Percentiles rank a stretch among this genome's conserved stretches.
These are phyloP conservation scores for Centruroides vittatus DNA, from an alignment of 1,140 invertebrate species.

Conservation along the genomic window DNA sequence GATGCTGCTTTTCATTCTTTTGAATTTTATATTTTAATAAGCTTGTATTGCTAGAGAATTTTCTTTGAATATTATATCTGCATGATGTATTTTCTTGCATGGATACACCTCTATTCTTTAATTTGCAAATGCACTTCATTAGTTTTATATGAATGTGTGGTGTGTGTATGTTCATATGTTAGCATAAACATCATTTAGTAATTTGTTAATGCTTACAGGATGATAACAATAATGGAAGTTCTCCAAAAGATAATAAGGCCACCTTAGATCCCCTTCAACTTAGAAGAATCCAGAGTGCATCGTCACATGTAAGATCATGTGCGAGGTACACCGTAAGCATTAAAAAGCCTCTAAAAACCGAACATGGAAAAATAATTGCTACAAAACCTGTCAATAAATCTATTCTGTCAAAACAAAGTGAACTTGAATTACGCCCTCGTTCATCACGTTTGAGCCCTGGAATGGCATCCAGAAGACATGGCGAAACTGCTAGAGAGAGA, in stretches of 20 bases:
- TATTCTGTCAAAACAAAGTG: background rate
- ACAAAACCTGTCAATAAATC: slow-evolving; percentile 10
- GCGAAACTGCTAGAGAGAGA: slow-evolving; percentile 16
- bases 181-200: background rate
- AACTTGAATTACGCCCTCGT: slow-evolving; percentile 5
- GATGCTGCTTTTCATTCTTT: too few relatives aligned
- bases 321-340: slow-evolving; percentile 11
- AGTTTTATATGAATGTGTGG: too few relatives aligned
- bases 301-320: slow-evolving; percentile 15
- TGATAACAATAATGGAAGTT: slow-evolving; percentile 3
- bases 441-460: background rate
- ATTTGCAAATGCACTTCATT: too few relatives aligned
- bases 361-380: slow-evolving; percentile 9
- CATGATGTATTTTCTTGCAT: too few relatives aligned
- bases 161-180: too few relatives aligned
- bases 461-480: slow-evolving; percentile 5
- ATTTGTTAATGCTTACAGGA: slow-evolving; percentile 9
- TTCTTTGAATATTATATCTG: too few relatives aligned
- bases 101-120: too few relatives aligned
- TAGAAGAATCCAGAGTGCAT: background rate
- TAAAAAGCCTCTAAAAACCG: slow-evolving; percentile 12
- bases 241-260: background rate
- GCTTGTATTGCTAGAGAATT: too few relatives aligned
- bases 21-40: too few relatives aligned
- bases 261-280: background rate